Conservation (phyloP, 2,888 invertebrate genomes). For the Hirtodrosophila histrioides region DNA sequence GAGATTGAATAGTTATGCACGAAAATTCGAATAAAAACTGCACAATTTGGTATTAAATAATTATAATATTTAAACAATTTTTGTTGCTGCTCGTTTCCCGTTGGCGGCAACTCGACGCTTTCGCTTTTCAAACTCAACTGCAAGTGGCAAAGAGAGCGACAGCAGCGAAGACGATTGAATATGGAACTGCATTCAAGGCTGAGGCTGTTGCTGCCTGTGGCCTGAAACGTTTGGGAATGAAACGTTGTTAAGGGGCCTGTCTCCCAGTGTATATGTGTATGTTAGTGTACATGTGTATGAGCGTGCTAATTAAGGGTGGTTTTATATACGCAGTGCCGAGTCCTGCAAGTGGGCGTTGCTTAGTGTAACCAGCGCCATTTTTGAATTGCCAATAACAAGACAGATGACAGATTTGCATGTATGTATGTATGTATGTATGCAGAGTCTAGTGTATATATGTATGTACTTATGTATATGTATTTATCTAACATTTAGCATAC, state of each 20-base stretch:
- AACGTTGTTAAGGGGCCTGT: conserved; percentile 23
- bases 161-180: conserved; percentile 44
- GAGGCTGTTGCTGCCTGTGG: conserved; percentile 27
- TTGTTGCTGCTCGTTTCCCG: conserved; percentile 18
- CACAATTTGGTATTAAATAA: background rate
- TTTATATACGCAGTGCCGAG: conserved; percentile 61
- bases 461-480: conserved; percentile 2
- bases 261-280: background rate
- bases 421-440: conserved; percentile 2
- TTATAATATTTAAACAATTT: conserved; percentile 1
- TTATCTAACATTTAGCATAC: conserved; percentile 41
- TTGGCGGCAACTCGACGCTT: conserved; percentile 57
- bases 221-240: conserved; percentile 48
- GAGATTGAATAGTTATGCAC: background rate
- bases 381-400: conserved; percentile 54
- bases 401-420: background rate
- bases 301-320: conserved; percentile 70
- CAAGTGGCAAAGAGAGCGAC: conserved; percentile 55
- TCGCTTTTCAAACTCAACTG: conserved; percentile 71
- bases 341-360: conserved; percentile 60
- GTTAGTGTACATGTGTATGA: background rate
- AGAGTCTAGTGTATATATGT: too few species aligned
- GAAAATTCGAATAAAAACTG: background rate
- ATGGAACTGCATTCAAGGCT: conserved; percentile 53
- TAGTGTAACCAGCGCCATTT: conserved; percentile 69